Percentiles rank a stretch among this genome's conserved stretches.
These are phyloP conservation scores for Priocnemis perturbator DNA, from an alignment of 2,888 invertebrate species.

Conservation along the genomic window DNA sequence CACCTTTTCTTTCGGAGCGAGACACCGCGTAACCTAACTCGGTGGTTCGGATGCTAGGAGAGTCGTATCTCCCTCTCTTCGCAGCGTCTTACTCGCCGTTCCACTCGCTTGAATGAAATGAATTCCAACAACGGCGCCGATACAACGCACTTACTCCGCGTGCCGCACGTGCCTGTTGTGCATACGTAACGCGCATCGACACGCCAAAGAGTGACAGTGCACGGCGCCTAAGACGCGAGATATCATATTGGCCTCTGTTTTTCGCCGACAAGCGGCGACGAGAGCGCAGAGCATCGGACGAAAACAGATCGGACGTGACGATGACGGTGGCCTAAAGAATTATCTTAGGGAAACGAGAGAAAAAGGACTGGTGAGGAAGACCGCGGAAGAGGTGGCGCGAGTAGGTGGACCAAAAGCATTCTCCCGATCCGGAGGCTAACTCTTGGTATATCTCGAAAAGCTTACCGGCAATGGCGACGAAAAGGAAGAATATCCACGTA, in stretches of 20 bases:
- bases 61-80: slow-evolving; percentile 17
- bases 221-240: not conserved
- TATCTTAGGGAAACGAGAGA: no score
- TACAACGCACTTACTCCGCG: slow-evolving; percentile 35
- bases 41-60: not conserved
- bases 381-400: not conserved
- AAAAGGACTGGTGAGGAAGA: no score
- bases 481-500: slow-evolving; percentile 62
- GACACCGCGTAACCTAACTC: not conserved
- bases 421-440: not conserved
- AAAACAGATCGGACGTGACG: no score
- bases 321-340: no score
- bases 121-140: slow-evolving; percentile 40
- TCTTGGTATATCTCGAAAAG: not conserved
- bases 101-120: slow-evolving; percentile 50
- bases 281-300: not conserved
- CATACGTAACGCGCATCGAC: slow-evolving; percentile 56
- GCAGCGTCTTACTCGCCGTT: not conserved
- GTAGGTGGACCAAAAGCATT: not conserved
- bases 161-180: slow-evolving; percentile 56
- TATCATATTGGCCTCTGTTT: not conserved
- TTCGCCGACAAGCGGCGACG: not conserved
- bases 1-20: not conserved
- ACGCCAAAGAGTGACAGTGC: slow-evolving; percentile 17
- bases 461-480: slow-evolving; percentile 66